Percentiles rank a stretch among this genome's conserved stretches.
phyloP scores from a whole-genome alignment of 2,797 vertebrate genomes.

The Antennarius maculatus region DNA sequence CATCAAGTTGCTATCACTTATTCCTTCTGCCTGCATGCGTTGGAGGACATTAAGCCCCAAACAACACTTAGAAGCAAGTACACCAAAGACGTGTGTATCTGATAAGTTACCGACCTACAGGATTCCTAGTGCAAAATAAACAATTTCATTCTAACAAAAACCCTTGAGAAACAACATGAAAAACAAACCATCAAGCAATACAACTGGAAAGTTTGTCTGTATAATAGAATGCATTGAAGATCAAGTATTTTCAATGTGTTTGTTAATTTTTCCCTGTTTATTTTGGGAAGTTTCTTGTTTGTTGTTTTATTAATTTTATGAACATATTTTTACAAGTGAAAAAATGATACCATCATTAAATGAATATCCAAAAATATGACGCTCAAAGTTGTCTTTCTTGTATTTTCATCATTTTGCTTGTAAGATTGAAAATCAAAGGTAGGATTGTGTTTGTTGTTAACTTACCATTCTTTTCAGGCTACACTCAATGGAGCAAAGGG shows the following conservation, averaged over 20 bases:
- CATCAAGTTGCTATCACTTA: conserved; percentile 56
- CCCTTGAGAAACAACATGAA: conserved; percentile 18
- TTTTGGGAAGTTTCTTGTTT: conserved; percentile 84
- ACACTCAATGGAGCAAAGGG: conserved; percentile 14
- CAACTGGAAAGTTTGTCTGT: conserved; percentile 80
- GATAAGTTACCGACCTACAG: conserved; percentile 31
- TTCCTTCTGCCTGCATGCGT: conserved; percentile 46
- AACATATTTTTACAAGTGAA: conserved; percentile 74
- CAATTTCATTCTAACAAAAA: conserved; percentile 22
- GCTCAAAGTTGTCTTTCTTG: conserved; percentile 1
- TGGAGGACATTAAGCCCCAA: conserved; percentile 40
- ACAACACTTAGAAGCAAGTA: conserved; percentile 38
- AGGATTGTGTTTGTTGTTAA: conserved; percentile 26
- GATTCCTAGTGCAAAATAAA: conserved; percentile 33
- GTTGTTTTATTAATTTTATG: conserved; percentile 59
- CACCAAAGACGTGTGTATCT: conserved; percentile 56
- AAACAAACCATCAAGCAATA: conserved; percentile 40
- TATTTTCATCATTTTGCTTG: conserved; percentile 10
- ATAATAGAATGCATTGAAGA: conserved; percentile 84
- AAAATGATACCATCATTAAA: conserved; percentile 77
- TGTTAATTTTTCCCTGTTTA: conserved; percentile 89
- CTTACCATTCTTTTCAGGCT: conserved; percentile 23
- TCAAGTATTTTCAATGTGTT: conserved; percentile 87
- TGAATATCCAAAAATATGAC: conserved; percentile 56
- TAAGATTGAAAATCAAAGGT: conserved; percentile 5